A percentile compares a stretch with the other conserved stretches of the same genome.
Evolutionary conservation across 92 coral and sea anemone species (phyloP).

Genomic region (Parazoanthus swiftii): DNA sequence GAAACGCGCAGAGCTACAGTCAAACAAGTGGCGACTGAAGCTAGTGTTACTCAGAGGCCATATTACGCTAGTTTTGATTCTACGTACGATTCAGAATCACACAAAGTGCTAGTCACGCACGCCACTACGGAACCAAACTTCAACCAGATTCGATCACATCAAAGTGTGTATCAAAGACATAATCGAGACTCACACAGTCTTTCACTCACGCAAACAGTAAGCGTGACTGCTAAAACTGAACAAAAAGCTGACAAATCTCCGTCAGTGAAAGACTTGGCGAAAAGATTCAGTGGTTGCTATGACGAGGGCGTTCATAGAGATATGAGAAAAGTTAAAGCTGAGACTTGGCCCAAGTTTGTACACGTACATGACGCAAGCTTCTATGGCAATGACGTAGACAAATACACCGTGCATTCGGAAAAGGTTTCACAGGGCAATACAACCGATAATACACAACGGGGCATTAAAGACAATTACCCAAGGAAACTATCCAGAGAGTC

Average conservation of each 20-base stretch:
- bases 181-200: constrained; percentile 15
- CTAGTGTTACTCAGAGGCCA: constrained; percentile 21
- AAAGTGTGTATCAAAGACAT: constrained; percentile 4
- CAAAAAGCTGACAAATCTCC: constrained; percentile 33
- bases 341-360: constrained; percentile 70
- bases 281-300: constrained; percentile 61
- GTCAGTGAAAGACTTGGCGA: constrained; percentile 78
- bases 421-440: not conserved
- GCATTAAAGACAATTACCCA: not conserved
- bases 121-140: not conserved
- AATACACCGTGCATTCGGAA: constrained; percentile 15
- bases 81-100: constrained; percentile 5
- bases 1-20: not conserved
- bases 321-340: constrained; percentile 66
- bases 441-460: not conserved
- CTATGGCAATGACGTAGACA: constrained; percentile 14
- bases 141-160: not conserved
- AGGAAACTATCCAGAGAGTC: not conserved
- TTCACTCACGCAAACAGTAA: not conserved
- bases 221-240: constrained; percentile 30
- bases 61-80: not conserved
- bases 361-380: constrained; percentile 50
- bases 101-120: constrained; percentile 2
- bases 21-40: constrained; percentile 1
- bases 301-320: constrained; percentile 56